A percentile compares a stretch with the other conserved stretches of the same genome.
Conservation (phyloP, 2,113 vertebrate species). For the Sinocyclocheilus rhinocerous region DNA sequence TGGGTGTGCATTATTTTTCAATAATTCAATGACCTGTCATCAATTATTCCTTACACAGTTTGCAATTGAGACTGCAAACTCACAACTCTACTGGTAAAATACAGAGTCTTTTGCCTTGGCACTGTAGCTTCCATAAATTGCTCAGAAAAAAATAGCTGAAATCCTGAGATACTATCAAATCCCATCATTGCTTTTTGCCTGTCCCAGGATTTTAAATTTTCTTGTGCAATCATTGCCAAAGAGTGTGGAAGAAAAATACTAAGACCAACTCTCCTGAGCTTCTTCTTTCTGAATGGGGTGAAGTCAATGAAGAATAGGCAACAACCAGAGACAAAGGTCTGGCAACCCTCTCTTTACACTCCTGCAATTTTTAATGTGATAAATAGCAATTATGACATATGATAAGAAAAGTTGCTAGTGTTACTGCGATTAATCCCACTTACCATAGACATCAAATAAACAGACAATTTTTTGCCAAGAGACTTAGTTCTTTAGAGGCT, state of each 20-base stretch:
- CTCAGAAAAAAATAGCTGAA: neutral
- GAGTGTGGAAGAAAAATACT: constrained; percentile 14
- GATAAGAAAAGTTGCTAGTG: neutral
- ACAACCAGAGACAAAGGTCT: neutral
- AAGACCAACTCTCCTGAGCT: neutral
- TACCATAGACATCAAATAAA: neutral
- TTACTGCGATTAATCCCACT: neutral
- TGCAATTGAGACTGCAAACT: neutral
- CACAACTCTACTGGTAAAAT: neutral
- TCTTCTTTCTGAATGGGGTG: neutral
- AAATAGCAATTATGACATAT: no score
- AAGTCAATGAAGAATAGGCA: neutral
- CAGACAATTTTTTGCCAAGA: neutral
- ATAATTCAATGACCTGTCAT: neutral
- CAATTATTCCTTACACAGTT: neutral
- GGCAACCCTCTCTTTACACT: neutral
- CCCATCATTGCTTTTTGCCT: neutral
- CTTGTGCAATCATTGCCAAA: neutral
- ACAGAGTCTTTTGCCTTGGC: neutral
- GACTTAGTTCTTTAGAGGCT: neutral
- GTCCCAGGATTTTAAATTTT: neutral
- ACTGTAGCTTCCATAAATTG: neutral
- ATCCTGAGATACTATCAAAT: neutral
- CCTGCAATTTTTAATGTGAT: neutral
- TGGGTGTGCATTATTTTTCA: neutral